These are phyloP conservation scores for Drosophila vallismaia DNA, from an alignment of 2,888 invertebrate genomes.

Conservation along the genomic window DNA sequence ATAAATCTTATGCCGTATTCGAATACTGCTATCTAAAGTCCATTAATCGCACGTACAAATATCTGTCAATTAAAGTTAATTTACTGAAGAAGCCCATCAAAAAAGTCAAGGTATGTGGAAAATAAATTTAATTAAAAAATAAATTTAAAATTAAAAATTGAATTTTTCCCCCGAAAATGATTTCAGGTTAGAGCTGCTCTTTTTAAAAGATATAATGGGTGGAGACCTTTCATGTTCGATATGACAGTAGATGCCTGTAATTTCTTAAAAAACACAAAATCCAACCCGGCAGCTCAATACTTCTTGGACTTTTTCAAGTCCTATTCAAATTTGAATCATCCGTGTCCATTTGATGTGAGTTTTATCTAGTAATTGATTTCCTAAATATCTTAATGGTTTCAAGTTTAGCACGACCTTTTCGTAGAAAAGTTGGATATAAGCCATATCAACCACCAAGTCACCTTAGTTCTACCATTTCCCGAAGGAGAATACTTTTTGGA, in stretches of 20 bases:
- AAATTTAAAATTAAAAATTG: background rate
- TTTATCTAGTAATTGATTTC: background rate
- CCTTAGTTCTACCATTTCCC: slow-evolving; percentile 25
- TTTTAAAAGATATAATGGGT: slow-evolving; percentile 26
- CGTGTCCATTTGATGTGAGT: slow-evolving; percentile 25
- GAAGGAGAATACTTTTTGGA: slow-evolving; percentile 25
- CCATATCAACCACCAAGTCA: slow-evolving; percentile 16
- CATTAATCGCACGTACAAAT: slow-evolving; percentile 49
- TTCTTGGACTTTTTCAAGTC: slow-evolving; percentile 1
- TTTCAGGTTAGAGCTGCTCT: slow-evolving; percentile 17
- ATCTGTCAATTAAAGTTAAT: slow-evolving; percentile 19
- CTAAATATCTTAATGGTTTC: background rate
- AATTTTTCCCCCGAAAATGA: background rate
- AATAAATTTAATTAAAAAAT: background rate
- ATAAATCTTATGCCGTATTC: slow-evolving; percentile 11
- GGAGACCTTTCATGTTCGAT: slow-evolving; percentile 40
- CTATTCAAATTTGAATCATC: slow-evolving; percentile 15
- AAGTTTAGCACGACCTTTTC: slow-evolving; percentile 17
- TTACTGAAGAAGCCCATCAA: slow-evolving; percentile 9
- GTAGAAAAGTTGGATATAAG: slow-evolving; percentile 26
- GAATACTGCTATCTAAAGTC: slow-evolving; percentile 43
- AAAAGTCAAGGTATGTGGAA: slow-evolving; percentile 1
- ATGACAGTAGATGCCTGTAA: slow-evolving; percentile 17
- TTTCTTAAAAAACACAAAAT: background rate
- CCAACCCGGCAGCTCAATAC: background rate